Base-by-base conservation (phyloP, 2,113 vertebrate genomes). In the Oncorhynchus mykiss region DNA sequence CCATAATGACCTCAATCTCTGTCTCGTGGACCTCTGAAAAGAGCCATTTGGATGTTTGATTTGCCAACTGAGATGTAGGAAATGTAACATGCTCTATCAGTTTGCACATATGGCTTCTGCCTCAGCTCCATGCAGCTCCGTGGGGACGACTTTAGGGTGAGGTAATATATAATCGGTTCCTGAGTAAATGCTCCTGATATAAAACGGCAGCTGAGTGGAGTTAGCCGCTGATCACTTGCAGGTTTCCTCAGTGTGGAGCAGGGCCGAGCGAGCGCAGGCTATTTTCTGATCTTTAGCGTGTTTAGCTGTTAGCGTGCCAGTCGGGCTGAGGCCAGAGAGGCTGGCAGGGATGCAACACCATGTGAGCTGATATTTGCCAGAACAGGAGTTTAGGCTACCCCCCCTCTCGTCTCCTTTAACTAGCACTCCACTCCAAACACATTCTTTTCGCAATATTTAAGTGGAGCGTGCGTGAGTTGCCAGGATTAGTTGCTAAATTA, bases 301-400 rank as follows among this genome's bases (percentile, higher is more conserved):
- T 49, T 70, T 69, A 45, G 67, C 67, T 3, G 51, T 27, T 59
- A 65, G 62, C 31, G 18, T 59, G 34, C 13, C 16, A 16, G 18
- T 1, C 2, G n/a, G 25, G 13, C 51, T 12, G 20, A 39, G 67
- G 80, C 49, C 69, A 57, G 29, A 1, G 8, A 45, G 39, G 16
- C 20, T 20, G 20, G 34, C 20, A 27, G 39, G 39, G 22, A 24
- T 64, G 67, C 67, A 76, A 25, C 22, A 73, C 70, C 75, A 75
- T 82, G 71, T 9, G 12, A 71, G 39, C 39, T 45, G 39, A 45
- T 45, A 45, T 45, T 45, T 45, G 39, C 39, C 39, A 45, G 39
- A 45, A 45, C 39, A 11, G 39, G 39, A 45, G 39, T 3, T 45
- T 45, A 45, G 9, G 9, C 39, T 45, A 45, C 9, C 39, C 39